Base-by-base conservation (phyloP, 2,797 vertebrate genomes). In the Megalops cyprinoides region DNA sequence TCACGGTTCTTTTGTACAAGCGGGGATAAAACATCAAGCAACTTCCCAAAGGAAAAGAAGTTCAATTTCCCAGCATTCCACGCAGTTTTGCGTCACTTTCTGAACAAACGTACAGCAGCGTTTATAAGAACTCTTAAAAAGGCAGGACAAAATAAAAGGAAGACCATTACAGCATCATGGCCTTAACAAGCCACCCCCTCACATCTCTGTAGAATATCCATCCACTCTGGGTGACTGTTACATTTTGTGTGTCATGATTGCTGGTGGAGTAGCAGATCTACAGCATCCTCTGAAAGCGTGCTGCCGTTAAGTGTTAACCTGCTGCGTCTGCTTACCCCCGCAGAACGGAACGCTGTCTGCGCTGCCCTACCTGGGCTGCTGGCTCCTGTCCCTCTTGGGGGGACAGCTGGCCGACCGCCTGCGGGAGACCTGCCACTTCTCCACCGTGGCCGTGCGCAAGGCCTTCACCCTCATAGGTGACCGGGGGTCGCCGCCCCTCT, bases 271-370 rank as follows among this genome's bases (percentile, higher is more conserved):
- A 7, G 1, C 44, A 69, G 65, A n/a, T 69, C 18, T 69, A n/a
- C n/a, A 15, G 1, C 20, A 44, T 42, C 65, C 7, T 23, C 65
- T 42, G 39, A 23, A 42, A 44, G 9, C 0, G 6, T 8, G 12
- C 67, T 23, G 67, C 44, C 39, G 10, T 44, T 71, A 23, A 71
- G 25, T 42, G 37, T 20, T 71, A 39, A 71, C 39, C 25, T 37
- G 0, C 10, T 44, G 37, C n/a, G 20, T 44, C 67, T 44, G 18
- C 67, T 9, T 0, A 39, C 20, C 23, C 42, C 31, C 28, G 3
- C 89, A 96, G 95, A 95, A 96, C 79, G 95, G 95, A 0, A 82
- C 96, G 86, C 90, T 96, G 51, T 96, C 95, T 79, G 94, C 94
- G 0, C 74, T 96, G 28, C 95, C 95, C 84, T 96, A 96, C 87